phyloP scores from a whole-genome alignment of 1,140 invertebrate genomes.

The Oedothorax gibbosus region DNA sequence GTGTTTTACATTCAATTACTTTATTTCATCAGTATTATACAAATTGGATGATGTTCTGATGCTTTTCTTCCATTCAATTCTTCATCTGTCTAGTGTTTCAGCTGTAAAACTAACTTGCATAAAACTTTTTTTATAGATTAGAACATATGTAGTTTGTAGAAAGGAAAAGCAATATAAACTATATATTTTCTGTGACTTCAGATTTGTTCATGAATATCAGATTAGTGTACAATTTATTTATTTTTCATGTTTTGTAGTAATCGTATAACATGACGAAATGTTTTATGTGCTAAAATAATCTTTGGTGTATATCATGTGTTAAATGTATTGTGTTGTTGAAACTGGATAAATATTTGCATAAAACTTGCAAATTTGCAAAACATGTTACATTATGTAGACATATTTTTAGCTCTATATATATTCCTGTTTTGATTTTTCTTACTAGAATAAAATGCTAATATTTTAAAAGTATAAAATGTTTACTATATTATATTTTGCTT shows the following conservation, averaged over 20 bases:
- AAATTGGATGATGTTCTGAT: too few relatives aligned
- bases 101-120: neutral
- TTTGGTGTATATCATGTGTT: conserved; percentile 10
- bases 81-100: too few relatives aligned
- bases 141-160: conserved; percentile 8
- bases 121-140: conserved; percentile 16
- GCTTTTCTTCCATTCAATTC: too few relatives aligned
- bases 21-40: too few relatives aligned
- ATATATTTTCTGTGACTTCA: neutral
- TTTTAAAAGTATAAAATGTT: too few relatives aligned
- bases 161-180: neutral
- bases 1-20: too few relatives aligned
- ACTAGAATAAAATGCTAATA: too few relatives aligned
- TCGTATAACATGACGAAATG: neutral
- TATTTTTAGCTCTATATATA: neutral
- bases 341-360: neutral
- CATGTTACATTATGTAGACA: conserved; percentile 5
- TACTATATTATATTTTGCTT: conserved; percentile 9
- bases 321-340: conserved; percentile 19
- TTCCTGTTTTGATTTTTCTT: neutral
- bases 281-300: neutral
- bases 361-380: neutral
- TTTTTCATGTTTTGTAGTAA: neutral
- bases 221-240: neutral
- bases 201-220: conserved; percentile 10